Conservation (phyloP, 2,888 invertebrate species). For the Dryobotodes eremita region DNA sequence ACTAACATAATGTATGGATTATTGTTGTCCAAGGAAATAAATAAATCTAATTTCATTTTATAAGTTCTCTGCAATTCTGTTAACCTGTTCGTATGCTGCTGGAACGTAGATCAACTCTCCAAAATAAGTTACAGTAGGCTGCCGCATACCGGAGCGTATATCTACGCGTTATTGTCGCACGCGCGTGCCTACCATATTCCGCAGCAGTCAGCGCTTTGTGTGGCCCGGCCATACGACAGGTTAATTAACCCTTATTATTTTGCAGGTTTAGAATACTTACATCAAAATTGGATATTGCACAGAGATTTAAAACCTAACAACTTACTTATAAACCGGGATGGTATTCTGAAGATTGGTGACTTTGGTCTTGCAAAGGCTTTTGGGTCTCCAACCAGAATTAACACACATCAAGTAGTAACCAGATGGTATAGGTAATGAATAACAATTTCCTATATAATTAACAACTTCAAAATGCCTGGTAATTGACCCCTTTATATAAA, state of each 20-base stretch:
- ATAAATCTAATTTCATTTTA: no score
- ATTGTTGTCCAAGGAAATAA: no score
- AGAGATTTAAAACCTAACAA: slow-evolving; percentile 99
- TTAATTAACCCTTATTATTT: neutral
- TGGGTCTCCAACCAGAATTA: slow-evolving; percentile 98
- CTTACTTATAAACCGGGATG: slow-evolving; percentile 97
- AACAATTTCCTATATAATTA: neutral
- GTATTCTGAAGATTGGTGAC: slow-evolving; percentile 99
- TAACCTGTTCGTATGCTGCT: no score
- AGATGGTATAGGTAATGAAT: slow-evolving; percentile 95
- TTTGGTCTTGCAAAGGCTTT: slow-evolving; percentile 99
- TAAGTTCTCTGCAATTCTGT: neutral
- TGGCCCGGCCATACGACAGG: no score
- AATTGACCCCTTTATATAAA: no score
- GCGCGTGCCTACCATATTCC: no score
- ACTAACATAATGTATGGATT: no score
- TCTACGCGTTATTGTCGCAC: no score
- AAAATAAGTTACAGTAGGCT: no score
- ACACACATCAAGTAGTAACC: slow-evolving; percentile 99
- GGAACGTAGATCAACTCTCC: no score
- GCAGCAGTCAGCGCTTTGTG: no score
- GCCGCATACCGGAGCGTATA: no score
- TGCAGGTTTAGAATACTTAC: slow-evolving; percentile 97
- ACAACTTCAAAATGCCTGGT: neutral
- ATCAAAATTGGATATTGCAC: slow-evolving; percentile 98